These are phyloP conservation scores for Seriola quinqueradiata DNA, from an alignment of 2,113 vertebrate species.

Conservation along the genomic window DNA sequence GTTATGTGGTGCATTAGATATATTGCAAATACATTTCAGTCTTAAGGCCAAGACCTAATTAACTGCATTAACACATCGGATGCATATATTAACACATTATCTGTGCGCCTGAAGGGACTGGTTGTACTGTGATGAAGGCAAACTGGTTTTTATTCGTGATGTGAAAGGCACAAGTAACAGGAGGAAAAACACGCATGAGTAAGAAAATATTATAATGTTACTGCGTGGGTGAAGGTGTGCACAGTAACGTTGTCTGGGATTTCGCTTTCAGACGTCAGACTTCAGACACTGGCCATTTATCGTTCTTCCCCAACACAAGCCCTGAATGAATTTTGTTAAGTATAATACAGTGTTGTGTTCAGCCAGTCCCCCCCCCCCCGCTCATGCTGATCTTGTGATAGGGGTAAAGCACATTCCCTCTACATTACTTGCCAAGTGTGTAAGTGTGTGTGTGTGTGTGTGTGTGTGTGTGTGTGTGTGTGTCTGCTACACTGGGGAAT, in stretches of 20 bases:
- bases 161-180: background rate
- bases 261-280: background rate
- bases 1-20: background rate
- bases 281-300: background rate
- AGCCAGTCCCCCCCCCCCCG: background rate
- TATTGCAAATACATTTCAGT: background rate
- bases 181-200: background rate
- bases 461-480: slow-evolving; percentile 30
- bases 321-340: slow-evolving; percentile 39
- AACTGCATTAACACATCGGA: background rate
- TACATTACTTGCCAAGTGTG: slow-evolving; percentile 46
- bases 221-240: background rate
- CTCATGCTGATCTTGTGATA: slow-evolving; percentile 70
- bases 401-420: slow-evolving; percentile 62
- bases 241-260: background rate
- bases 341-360: slow-evolving; percentile 59
- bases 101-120: background rate
- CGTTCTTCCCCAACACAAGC: background rate
- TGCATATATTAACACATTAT: background rate
- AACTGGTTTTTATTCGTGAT: too few relatives aligned
- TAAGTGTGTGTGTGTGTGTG: slow-evolving; percentile 27
- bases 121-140: too few relatives aligned
- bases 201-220: background rate
- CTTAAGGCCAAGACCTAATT: background rate
- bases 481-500: slow-evolving; percentile 40